phyloP scores from a whole-genome alignment of 2,113 vertebrate species.

The Ictalurus punctatus region DNA sequence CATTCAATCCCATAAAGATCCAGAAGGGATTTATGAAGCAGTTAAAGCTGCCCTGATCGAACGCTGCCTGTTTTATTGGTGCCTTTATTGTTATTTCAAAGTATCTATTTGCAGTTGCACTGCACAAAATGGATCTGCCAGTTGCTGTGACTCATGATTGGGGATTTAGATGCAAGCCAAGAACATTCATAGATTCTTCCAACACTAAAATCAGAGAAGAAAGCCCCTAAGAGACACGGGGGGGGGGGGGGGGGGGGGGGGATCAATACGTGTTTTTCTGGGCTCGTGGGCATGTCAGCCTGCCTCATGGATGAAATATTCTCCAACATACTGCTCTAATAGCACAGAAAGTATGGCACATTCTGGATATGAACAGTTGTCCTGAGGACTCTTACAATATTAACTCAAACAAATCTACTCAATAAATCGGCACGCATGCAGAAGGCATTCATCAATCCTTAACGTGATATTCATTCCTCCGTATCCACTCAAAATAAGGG shows the following conservation, averaged over 20 bases:
- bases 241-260: background rate
- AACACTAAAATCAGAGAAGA: slow-evolving; percentile 8
- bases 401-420: slow-evolving; percentile 40
- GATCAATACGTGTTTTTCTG: slow-evolving; percentile 38
- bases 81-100: slow-evolving; percentile 25
- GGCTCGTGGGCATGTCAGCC: slow-evolving; percentile 22
- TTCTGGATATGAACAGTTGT: slow-evolving; percentile 38
- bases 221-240: slow-evolving; percentile 19
- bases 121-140: slow-evolving; percentile 1
- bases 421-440: slow-evolving; percentile 33
- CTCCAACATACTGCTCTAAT: slow-evolving; percentile 36
- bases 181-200: background rate
- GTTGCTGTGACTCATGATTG: slow-evolving; percentile 31
- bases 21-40: slow-evolving; percentile 27
- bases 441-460: slow-evolving; percentile 31
- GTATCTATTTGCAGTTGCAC: background rate
- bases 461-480: slow-evolving; percentile 13
- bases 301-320: slow-evolving; percentile 21
- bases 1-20: background rate
- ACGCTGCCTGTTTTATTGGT: background rate
- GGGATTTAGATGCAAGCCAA: slow-evolving; percentile 24
- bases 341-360: slow-evolving; percentile 37
- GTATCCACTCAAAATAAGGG: slow-evolving; percentile 15
- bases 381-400: slow-evolving; percentile 36
- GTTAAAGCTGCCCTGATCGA: background rate